Evolutionary conservation across 2,888 invertebrate species (phyloP).

Genomic region (Mimumesa dahlbomi): DNA sequence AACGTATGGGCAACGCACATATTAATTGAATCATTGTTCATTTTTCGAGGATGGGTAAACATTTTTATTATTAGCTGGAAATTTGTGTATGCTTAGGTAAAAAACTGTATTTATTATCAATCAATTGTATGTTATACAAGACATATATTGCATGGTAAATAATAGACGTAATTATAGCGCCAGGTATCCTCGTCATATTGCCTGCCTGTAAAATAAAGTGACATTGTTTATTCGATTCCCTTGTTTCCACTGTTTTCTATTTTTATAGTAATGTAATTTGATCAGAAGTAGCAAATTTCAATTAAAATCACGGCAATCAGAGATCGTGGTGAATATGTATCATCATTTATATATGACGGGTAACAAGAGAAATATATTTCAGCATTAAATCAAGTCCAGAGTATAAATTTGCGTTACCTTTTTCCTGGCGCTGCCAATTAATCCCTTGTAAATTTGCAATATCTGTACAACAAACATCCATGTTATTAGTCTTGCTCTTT

Average conservation of each 20-base stretch:
- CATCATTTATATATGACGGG: constrained; percentile 17
- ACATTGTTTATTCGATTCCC: background rate
- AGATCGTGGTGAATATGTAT: constrained; percentile 50
- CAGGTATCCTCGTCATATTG: no score
- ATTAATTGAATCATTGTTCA: no score
- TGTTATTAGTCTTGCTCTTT: background rate
- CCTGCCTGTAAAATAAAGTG: constrained; percentile 13
- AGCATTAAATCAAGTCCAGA: no score
- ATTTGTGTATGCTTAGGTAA: no score
- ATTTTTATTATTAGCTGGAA: no score
- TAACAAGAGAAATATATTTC: background rate
- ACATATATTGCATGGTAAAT: no score
- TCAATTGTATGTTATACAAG: no score
- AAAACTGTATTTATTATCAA: no score
- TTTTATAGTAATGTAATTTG: background rate
- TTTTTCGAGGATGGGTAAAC: no score
- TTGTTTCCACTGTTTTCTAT: background rate
- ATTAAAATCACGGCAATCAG: constrained; percentile 55
- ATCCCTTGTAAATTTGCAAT: no score
- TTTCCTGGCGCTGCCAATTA: background rate
- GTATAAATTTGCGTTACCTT: constrained; percentile 14
- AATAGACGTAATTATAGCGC: no score
- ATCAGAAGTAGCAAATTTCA: constrained; percentile 60
- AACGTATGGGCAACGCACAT: no score
- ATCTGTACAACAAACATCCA: background rate